A percentile compares a stretch with the other conserved stretches of the same genome.
Evolutionary conservation across 1,140 invertebrate species (phyloP).

Genomic region (Drosophila chauvacae): DNA sequence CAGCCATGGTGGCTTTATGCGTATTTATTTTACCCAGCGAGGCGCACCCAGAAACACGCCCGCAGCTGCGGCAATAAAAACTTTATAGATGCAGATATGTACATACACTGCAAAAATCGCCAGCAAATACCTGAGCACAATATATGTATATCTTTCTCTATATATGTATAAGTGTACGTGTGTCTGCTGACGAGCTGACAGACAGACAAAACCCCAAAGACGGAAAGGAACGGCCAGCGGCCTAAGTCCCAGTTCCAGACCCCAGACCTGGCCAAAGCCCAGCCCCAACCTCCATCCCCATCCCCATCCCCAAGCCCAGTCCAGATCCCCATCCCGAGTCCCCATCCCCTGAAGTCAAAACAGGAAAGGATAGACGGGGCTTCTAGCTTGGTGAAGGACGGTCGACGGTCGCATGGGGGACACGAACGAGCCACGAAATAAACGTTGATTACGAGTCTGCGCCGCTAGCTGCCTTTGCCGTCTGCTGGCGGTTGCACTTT

Average conservation of each 20-base stretch:
- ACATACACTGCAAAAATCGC: constrained; percentile 52
- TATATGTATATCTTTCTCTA: not conserved
- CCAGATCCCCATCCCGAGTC: constrained; percentile 22
- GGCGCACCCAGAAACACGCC: constrained; percentile 78
- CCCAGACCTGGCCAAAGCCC: constrained; percentile 14
- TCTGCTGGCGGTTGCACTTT: constrained; percentile 22
- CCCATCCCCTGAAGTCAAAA: constrained; percentile 51
- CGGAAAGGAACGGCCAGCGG: constrained; percentile 61
- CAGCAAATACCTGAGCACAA: constrained; percentile 23
- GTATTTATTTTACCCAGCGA: constrained; percentile 59
- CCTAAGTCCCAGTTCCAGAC: constrained; percentile 26
- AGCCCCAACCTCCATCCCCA: constrained; percentile 7
- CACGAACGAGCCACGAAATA: constrained; percentile 65
- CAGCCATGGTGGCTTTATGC: constrained; percentile 42
- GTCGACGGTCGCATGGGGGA: constrained; percentile 69
- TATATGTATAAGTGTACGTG: constrained; percentile 11
- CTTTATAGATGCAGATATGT: constrained; percentile 59
- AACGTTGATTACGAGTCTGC: constrained; percentile 77
- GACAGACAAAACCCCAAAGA: constrained; percentile 67
- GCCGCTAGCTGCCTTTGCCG: constrained; percentile 50
- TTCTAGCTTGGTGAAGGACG: constrained; percentile 74
- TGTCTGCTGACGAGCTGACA: constrained; percentile 69
- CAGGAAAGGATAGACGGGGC: constrained; percentile 70
- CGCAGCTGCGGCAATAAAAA: constrained; percentile 76
- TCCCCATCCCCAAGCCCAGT: constrained; percentile 10